These are phyloP conservation scores for Gadopsis bispinosus DNA, from an alignment of 2,797 vertebrate genomes.

Conservation along the genomic window DNA sequence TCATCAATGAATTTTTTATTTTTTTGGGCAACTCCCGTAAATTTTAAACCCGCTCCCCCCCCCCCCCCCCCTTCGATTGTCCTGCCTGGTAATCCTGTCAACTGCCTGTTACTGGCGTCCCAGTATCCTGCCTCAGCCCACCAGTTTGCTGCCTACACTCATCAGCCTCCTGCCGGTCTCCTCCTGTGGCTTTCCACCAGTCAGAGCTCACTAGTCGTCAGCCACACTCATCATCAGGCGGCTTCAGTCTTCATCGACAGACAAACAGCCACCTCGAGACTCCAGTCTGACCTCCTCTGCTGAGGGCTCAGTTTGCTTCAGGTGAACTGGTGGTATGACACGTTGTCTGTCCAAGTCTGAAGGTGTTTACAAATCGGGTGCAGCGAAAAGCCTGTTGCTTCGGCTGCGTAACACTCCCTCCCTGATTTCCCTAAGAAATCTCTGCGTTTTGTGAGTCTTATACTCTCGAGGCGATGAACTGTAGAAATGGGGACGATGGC, in stretches of 20 bases:
- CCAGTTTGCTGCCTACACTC: conserved; percentile 16
- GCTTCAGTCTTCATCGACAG: not conserved
- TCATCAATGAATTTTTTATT: no score
- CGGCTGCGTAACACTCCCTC: not conserved
- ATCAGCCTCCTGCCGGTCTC: conserved; percentile 11
- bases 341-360: not conserved
- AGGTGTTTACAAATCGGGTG: not conserved
- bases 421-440: not conserved
- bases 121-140: conserved; percentile 7
- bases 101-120: conserved; percentile 20
- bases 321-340: not conserved
- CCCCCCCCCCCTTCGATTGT: conserved; percentile 1
- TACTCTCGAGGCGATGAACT: not conserved
- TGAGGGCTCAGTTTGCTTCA: not conserved
- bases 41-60: no score
- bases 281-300: not conserved
- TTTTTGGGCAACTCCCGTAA: no score
- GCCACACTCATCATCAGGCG: not conserved
- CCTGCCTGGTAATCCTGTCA: conserved; percentile 32
- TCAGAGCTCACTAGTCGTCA: not conserved
- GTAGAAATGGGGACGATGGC: not conserved
- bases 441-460: not conserved
- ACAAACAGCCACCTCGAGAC: not conserved
- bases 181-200: not conserved
- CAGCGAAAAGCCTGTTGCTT: not conserved